Evolutionary conservation across 2,797 vertebrate genomes (phyloP).

Genomic region (Tenualosa ilisha): DNA sequence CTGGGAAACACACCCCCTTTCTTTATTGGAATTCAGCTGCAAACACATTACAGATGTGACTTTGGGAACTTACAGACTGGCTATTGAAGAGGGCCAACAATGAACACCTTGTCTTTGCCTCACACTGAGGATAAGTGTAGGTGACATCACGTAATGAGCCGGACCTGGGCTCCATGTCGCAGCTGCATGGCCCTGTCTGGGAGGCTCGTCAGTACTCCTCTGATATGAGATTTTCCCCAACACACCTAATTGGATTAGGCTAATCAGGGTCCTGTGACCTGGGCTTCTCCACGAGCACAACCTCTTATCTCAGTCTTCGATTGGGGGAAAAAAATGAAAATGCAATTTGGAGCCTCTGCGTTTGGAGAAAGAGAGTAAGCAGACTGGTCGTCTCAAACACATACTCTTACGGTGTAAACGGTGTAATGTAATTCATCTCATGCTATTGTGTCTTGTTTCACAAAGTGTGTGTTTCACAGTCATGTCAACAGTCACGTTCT

Average conservation of each 20-base stretch:
- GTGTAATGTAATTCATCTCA: neutral
- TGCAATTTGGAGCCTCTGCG: neutral
- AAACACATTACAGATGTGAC: constrained; percentile 28
- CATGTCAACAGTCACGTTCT: neutral
- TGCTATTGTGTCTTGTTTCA: neutral
- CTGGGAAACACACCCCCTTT: constrained; percentile 1
- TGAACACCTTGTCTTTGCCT: constrained; percentile 33
- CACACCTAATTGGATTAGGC: constrained; percentile 39
- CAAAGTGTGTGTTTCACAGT: neutral
- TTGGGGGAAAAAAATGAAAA: neutral
- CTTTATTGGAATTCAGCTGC: neutral
- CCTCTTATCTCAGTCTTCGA: neutral
- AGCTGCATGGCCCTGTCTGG: constrained; percentile 19
- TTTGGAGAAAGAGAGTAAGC: neutral
- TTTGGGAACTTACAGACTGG: neutral
- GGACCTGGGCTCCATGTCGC: constrained; percentile 32
- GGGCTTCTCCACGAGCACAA: neutral
- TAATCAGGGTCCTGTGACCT: constrained; percentile 45
- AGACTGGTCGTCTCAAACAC: neutral
- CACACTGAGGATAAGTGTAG: constrained; percentile 43
- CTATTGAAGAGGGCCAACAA: neutral
- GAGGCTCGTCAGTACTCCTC: constrained; percentile 25
- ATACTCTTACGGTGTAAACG: neutral
- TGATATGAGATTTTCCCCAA: neutral
- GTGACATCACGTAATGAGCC: constrained; percentile 46